A percentile compares a stretch with the other conserved stretches of the same genome.
Conservation (phyloP, 2,113 vertebrate genomes). For the Motacilla tschutschensis region DNA sequence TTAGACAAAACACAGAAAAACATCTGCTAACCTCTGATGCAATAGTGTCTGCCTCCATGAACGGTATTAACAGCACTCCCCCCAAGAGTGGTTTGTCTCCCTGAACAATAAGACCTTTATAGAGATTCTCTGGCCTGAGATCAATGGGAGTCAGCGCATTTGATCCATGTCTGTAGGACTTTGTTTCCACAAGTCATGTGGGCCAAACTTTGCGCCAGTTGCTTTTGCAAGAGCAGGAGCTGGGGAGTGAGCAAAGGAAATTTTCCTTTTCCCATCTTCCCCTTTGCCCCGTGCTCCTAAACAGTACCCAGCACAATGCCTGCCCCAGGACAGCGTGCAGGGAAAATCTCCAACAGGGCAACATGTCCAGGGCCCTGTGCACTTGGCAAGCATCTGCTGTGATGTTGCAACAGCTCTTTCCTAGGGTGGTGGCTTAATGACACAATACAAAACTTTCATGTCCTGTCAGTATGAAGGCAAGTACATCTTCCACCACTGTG, state of each 20-base stretch:
- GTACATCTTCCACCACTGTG: not conserved
- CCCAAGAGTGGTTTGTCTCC: not conserved
- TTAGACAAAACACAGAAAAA: constrained; percentile 36
- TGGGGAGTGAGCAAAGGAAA: constrained; percentile 5
- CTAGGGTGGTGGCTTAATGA: not conserved
- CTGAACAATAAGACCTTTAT: constrained; percentile 52
- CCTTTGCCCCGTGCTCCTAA: not conserved
- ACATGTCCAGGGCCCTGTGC: not conserved
- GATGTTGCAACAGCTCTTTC: not conserved
- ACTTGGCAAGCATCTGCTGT: not conserved
- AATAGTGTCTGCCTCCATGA: not conserved
- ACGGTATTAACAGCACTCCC: not conserved
- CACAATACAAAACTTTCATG: not conserved
- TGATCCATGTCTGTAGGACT: constrained; percentile 49
- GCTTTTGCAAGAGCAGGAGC: constrained; percentile 39
- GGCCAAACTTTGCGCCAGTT: constrained; percentile 7
- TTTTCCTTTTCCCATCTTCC: not conserved
- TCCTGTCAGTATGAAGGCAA: not conserved
- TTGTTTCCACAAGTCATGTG: constrained; percentile 52
- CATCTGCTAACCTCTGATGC: constrained; percentile 15
- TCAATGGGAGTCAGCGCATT: constrained; percentile 34
- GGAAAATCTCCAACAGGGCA: not conserved
- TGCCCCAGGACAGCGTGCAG: accelerated
- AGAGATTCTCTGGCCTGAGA: constrained; percentile 48
- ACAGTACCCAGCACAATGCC: not conserved